Conservation (phyloP, 2,113 vertebrate species). For the Capricornis sumatraensis region DNA sequence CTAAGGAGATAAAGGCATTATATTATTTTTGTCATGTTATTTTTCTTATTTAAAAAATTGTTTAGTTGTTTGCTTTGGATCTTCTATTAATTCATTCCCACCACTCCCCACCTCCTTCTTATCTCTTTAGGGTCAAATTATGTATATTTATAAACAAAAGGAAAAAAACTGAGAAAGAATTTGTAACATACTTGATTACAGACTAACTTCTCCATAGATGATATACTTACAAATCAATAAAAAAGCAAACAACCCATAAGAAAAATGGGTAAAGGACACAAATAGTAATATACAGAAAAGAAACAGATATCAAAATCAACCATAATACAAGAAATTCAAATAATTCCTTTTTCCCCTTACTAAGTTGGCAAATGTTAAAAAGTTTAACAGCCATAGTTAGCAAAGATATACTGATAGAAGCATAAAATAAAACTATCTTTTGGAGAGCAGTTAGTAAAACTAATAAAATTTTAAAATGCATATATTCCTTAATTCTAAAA, state of each 20-base stretch:
- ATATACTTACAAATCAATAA: not conserved
- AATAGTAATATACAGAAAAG: not conserved
- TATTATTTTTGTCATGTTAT: not conserved
- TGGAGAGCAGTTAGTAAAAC: not conserved
- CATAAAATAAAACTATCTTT: not conserved
- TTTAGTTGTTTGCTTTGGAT: not conserved
- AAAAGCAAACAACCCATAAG: not conserved
- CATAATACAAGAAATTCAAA: not conserved
- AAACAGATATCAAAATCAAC: constrained; percentile 22
- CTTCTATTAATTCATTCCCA: not conserved
- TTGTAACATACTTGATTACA: not conserved
- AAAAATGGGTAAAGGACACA: not conserved
- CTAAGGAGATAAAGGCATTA: not conserved
- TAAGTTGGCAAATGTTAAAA: constrained; percentile 5
- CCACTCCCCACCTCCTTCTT: not conserved
- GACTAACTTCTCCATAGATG: not conserved
- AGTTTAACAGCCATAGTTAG: not conserved
- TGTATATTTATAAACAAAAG: not conserved
- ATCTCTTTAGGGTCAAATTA: not conserved
- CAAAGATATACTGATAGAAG: not conserved
- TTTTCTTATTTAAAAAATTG: constrained; percentile 4
- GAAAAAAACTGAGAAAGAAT: not conserved
- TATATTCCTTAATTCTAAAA: not conserved
- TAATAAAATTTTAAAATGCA: not conserved
- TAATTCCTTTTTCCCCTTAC: not conserved